Conservation (phyloP, 2,113 vertebrate species). For the Uria lomvia region DNA sequence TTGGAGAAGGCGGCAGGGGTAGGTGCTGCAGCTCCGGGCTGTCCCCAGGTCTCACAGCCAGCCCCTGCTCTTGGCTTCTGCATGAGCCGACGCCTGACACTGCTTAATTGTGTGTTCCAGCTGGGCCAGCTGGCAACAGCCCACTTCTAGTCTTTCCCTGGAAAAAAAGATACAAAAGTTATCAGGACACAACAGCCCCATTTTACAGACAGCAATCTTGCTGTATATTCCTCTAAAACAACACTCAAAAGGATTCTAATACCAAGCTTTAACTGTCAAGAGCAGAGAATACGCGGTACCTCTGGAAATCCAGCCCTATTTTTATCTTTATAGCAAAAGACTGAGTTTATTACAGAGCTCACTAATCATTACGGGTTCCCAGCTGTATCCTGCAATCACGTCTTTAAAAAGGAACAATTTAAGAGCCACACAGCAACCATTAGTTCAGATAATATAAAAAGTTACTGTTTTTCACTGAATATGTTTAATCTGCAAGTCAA, state of each 20-base stretch:
- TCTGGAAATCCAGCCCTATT: neutral
- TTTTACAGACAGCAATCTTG: neutral
- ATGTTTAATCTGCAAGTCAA: neutral
- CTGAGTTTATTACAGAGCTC: neutral
- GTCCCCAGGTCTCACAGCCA: slow-evolving; percentile 46
- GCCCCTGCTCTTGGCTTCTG: slow-evolving; percentile 54
- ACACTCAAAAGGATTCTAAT: neutral
- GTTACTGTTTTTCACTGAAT: neutral
- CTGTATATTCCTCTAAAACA: neutral
- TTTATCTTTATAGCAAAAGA: neutral
- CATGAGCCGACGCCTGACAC: slow-evolving; percentile 59
- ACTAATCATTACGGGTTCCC: neutral
- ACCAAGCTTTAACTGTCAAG: neutral
- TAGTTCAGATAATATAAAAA: neutral
- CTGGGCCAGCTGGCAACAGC: slow-evolving; percentile 80
- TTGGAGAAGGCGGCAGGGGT: rapidly evolving
- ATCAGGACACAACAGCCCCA: neutral
- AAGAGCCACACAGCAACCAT: neutral
- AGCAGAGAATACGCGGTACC: neutral
- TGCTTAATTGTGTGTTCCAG: slow-evolving; percentile 77
- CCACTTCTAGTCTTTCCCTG: slow-evolving; percentile 83
- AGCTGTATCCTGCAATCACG: neutral
- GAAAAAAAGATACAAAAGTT: neutral
- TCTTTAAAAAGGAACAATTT: neutral
- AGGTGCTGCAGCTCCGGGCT: neutral